Conservation (phyloP, 92 coral and sea anemone species). For the Actinostola sp. region DNA sequence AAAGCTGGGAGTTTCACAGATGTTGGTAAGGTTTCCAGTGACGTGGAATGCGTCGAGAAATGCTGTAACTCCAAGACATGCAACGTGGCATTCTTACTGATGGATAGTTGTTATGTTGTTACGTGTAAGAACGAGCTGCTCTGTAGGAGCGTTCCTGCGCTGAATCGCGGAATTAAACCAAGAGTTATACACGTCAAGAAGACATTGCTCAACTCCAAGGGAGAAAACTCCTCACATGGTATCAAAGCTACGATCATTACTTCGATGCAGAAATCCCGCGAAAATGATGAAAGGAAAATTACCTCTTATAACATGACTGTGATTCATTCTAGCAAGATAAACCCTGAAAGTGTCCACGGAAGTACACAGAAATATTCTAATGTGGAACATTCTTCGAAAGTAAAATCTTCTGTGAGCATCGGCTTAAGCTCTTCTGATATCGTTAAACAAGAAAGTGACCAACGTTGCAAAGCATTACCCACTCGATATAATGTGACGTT, state of each 20-base stretch:
- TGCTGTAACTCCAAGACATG: constrained; percentile 68
- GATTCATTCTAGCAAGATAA: neutral
- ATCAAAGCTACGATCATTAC: too few species aligned
- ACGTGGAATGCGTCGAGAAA: constrained; percentile 63
- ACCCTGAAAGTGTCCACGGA: too few species aligned
- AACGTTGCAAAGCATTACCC: constrained; percentile 24
- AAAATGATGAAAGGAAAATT: too few species aligned
- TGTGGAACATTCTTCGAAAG: too few species aligned
- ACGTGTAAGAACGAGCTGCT: constrained; percentile 58
- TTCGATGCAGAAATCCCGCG: too few species aligned
- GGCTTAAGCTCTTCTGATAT: neutral
- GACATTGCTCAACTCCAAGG: constrained; percentile 5
- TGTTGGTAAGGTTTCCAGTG: constrained; percentile 42
- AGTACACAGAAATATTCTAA: too few species aligned
- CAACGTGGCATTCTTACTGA: constrained; percentile 81
- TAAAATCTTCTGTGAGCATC: neutral
- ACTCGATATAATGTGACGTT: constrained; percentile 58
- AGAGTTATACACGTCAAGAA: constrained; percentile 61
- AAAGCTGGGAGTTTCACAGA: constrained; percentile 65
- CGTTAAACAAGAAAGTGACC: neutral
- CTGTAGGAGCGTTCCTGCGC: constrained; percentile 82
- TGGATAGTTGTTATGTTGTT: constrained; percentile 75
- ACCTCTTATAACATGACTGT: neutral
- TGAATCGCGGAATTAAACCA: constrained; percentile 54
- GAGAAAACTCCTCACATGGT: neutral